Percentiles rank a stretch among this genome's conserved stretches.
phyloP scores from a whole-genome alignment of 2,113 vertebrate species.

The Vulpes lagopus region DNA sequence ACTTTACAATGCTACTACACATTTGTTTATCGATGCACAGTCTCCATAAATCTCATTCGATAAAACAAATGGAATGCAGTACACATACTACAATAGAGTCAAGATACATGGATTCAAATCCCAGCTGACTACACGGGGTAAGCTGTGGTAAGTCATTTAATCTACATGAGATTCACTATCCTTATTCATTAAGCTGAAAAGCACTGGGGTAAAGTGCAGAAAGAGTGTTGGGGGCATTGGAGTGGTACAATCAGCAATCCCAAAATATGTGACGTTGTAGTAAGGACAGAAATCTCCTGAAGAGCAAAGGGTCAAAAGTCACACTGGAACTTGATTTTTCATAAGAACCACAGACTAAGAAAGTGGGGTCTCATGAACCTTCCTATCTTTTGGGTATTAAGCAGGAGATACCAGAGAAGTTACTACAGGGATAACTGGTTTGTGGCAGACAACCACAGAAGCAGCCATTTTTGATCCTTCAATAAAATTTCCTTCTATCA shows the following conservation, averaged over 20 bases:
- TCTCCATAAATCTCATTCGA: neutral
- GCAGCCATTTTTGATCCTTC: neutral
- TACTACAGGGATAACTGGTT: neutral
- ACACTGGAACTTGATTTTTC: constrained; percentile 25
- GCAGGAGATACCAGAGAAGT: neutral
- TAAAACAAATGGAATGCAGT: neutral
- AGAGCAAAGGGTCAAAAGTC: neutral
- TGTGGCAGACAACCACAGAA: neutral
- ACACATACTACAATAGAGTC: neutral
- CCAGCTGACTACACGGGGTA: neutral
- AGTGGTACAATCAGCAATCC: neutral
- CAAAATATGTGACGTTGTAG: neutral
- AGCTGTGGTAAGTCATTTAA: neutral
- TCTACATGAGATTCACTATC: neutral
- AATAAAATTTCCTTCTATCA: neutral
- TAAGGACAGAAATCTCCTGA: neutral
- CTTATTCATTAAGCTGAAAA: constrained; percentile 17
- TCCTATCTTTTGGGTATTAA: constrained; percentile 11
- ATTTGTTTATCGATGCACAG: neutral
- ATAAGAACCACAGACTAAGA: constrained; percentile 5
- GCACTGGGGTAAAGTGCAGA: neutral
- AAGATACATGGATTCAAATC: neutral
- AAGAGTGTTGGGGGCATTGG: neutral
- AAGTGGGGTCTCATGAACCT: neutral
- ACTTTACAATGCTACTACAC: neutral